A percentile compares a stretch with the other conserved stretches of the same genome.
Evolutionary conservation across 1,140 invertebrate genomes (phyloP).

Genomic region (Drosophila parabipectinata): DNA sequence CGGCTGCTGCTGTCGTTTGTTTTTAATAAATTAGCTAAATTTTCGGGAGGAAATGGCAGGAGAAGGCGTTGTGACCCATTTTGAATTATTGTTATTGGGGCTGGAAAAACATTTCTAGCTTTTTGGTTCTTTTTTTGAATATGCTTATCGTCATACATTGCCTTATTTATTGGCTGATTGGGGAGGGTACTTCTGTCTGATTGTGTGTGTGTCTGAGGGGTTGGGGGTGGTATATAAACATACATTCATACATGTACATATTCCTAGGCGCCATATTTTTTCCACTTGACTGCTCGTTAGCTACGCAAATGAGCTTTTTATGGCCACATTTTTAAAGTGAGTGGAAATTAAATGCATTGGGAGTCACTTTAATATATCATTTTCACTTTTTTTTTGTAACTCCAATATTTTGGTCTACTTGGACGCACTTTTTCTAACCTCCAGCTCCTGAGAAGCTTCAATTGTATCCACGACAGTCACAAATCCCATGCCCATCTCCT

Average conservation of each 20-base stretch:
- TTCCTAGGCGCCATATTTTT: conserved; percentile 34
- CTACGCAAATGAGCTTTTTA: conserved; percentile 67
- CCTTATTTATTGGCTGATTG: conserved; percentile 75
- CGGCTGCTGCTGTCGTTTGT: conserved; percentile 48
- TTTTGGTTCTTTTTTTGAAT: conserved; percentile 42
- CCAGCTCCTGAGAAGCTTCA: too few species aligned
- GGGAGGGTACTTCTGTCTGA: conserved; percentile 6
- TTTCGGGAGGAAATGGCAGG: conserved; percentile 11
- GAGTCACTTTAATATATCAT: conserved; percentile 5
- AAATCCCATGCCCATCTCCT: conserved; percentile 33
- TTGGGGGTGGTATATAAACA: conserved; percentile 29
- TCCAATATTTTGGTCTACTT: background rate
- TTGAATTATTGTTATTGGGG: conserved; percentile 70
- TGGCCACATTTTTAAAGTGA: conserved; percentile 40
- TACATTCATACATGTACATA: background rate
- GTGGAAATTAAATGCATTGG: conserved; percentile 22
- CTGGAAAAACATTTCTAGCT: conserved; percentile 28
- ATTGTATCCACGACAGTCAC: conserved; percentile 9
- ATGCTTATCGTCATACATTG: conserved; percentile 70
- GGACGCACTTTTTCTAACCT: background rate
- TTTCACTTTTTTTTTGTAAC: background rate
- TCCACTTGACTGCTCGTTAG: conserved; percentile 61
- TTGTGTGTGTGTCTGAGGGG: background rate
- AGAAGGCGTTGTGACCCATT: conserved; percentile 12
- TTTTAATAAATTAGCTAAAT: conserved; percentile 67